Evolutionary conservation across 2,888 invertebrate genomes (phyloP), one percentile per base, ranked within the genome.

Genomic region (Agrochola litura): DNA sequence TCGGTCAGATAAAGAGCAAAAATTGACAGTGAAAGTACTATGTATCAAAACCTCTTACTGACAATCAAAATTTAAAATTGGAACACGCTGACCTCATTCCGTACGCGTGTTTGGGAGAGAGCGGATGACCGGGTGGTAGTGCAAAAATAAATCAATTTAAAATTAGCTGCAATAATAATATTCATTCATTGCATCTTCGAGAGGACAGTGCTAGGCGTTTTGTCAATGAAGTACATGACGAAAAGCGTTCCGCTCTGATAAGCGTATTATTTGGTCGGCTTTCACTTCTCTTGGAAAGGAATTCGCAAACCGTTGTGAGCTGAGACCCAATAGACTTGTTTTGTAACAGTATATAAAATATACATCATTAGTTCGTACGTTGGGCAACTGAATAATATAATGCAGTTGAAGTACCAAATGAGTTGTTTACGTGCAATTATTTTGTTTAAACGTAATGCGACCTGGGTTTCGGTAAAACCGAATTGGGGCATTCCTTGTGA

Each of bases 1-100:
- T 79, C 43, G n/a, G 68, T 69, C 37, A 73, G 49, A 46, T 77
- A 72, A 77, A 83, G 76, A 83, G 78, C 79, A 89, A 88, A 86
- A 90, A 86, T 84, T 82, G 65, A 25, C 84, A 94, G 95, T 94
- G 95, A 96, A 96, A 95, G 95, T 94, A 90, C 88, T 90, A 89
- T 88, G 88, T 91, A 90, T 89, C 76, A 89, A 89, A 87, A 90
- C 88, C 88, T 86, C 87, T 87, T 73, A 87, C 90, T 91, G 92
- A 93, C 93, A 94, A 94, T 95, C 92, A 93, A 93, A 95, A 94
- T 95, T 95, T 95, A 95, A 95, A 96, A 96, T 94, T 95, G 95
- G 95, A 95, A 94, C 95, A 90, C 86, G 84, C 78, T 93, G 96
- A 94, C 96, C 96, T 93, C 96, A 96, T 96, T 96, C 94, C 93